Base-by-base conservation (phyloP, 2,888 invertebrate species). In the Cosmorhoe ocellata region DNA sequence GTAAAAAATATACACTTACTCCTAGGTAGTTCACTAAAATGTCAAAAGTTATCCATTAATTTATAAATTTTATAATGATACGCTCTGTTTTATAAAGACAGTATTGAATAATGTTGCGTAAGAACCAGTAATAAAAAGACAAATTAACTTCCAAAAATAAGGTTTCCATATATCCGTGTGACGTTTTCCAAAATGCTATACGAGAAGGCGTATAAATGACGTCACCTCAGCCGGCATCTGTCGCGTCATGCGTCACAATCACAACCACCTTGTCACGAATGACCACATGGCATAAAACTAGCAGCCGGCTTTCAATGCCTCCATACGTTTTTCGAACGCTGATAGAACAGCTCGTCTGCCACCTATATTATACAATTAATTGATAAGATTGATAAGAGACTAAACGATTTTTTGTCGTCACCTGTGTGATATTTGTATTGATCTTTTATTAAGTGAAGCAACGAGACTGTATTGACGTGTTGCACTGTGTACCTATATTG, bases 291-390 rank as follows among this genome's bases (percentile, higher is more conserved):
- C 70, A 73, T 73, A 66, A 66, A 72, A 68, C 71, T 62, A 60
- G 63, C 55, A 62, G 64, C 50, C 54, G 56, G 56, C 61, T 64
- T 62, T 64, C 59, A 69, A 67, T 71, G 62, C 69, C 73, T 72
- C 67, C 83, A 85, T 64, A 83, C 77, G 83, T 81, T 75, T 61
- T 58, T 52, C 56, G 67, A 62, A 47, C 70, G 64, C 68, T 78
- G 82, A 59, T 57, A 61, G 48, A 34, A 53, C 48, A 56, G 55
- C 63, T 58, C 52, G 55, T 63, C 56, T 44, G 26, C 55, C 45
- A 57, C 48, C 57, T 62, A 81, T 79, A 79, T 78, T 73, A 44
- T 60, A 70, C 63, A 73, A 76, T 76, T 80, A 73, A 76, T 62
- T 74, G 81, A 81, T 85, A 81, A 74, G 73, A 3, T 18, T n/a